Evolutionary conservation across 92 coral and sea anemone species (phyloP), one percentile per base, ranked within the genome.

Genomic region (Zoanthus sociatus): DNA sequence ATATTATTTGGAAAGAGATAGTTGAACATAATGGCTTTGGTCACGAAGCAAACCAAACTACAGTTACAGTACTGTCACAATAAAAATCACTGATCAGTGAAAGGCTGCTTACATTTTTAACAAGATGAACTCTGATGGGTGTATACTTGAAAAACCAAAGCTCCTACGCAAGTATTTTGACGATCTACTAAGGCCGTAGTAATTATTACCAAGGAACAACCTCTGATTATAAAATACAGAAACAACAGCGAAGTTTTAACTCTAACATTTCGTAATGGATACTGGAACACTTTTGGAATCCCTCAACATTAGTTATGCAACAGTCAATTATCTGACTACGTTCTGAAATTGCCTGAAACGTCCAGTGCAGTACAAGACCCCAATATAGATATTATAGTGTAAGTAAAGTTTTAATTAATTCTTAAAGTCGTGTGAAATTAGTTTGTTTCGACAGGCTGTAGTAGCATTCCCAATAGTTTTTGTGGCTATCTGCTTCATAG

Each of bases 1-100:
- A 79, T 15, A 63, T 78, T 45, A 67, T 87, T 21, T 79, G 87
- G 77, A 71, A 79, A 51, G 47, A 66, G 71, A 87, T 87, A 15
- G 78, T 87, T 3, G 79, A 87, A 4, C 87, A 87, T 47, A 87
- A 87, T 51, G 71, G 90, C 30, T 87, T 87, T 79, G 90, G 90
- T 33, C 90, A 79, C 81, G 48, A 48, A 44, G 46, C 71, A 20
- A 87, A 88, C 15, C 20, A 18, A 5, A 87, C 90, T 44, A 0
- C 42, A 60, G 78, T 71, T 11, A n/a, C 50, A 12, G 69, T 79
- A n/a, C 50, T 26, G 69, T 79, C 68, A 33, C 17, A 73, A 58
- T 87, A 32, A 14, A 9, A 17, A 66, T 87, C 44, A 70, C 44
- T 7, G 90, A 87, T 45, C 64, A 47, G 72, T 45, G 88, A 63